A percentile compares a stretch with the other conserved stretches of the same genome.
phyloP scores from a whole-genome alignment of 1,140 invertebrate species.

The Zophobas morio region DNA sequence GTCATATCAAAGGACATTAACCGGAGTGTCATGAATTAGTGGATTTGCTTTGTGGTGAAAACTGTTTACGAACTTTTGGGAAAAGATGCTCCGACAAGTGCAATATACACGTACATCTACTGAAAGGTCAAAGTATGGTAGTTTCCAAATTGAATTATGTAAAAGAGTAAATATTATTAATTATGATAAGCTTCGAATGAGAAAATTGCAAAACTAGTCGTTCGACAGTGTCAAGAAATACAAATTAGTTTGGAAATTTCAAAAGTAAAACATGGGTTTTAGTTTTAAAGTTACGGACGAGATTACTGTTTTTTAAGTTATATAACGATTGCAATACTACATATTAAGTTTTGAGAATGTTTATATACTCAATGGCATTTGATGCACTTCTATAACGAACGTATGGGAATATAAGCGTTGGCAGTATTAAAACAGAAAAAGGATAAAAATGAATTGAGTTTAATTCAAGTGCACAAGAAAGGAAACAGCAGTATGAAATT shows the following conservation, averaged over 20 bases:
- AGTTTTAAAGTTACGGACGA: background rate
- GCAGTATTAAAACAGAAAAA: no score
- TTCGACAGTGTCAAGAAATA: background rate
- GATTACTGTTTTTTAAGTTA: no score
- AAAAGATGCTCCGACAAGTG: background rate
- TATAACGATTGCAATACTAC: no score
- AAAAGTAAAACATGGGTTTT: background rate
- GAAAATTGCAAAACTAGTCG: constrained; percentile 24
- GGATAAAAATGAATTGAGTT: no score
- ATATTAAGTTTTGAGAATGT: no score
- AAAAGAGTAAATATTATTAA: constrained; percentile 35
- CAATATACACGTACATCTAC: background rate
- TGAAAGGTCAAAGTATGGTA: constrained; percentile 23
- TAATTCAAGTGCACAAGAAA: no score
- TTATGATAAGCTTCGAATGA: constrained; percentile 18
- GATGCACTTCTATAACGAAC: no score
- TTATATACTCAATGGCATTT: no score
- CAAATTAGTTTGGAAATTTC: constrained; percentile 9
- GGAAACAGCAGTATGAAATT: no score
- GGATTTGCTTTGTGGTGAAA: constrained; percentile 1
- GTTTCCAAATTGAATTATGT: constrained; percentile 40
- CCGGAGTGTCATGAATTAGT: constrained; percentile 8
- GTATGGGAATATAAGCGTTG: no score
- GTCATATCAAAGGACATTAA: constrained; percentile 31
- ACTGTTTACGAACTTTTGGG: background rate